These are phyloP conservation scores for Tipula confusa DNA, from an alignment of 2,888 invertebrate genomes.

Conservation along the genomic window DNA sequence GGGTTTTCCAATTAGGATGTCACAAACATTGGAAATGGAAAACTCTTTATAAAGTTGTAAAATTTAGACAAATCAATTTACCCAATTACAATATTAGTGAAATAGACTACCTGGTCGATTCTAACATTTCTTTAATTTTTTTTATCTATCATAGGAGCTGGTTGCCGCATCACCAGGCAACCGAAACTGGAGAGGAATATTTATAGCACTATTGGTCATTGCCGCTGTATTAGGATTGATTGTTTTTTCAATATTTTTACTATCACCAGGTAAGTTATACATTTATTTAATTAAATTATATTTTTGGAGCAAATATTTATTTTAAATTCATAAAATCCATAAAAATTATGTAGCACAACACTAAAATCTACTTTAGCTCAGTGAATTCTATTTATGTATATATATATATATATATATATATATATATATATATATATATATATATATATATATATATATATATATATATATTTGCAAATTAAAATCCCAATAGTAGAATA, in stretches of 20 bases:
- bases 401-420: too few species aligned
- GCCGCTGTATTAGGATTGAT: constrained; percentile 83
- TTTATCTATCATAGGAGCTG: constrained; percentile 63
- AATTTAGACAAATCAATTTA: neutral
- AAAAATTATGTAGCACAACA: neutral
- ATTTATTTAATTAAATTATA: neutral
- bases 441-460: too few species aligned
- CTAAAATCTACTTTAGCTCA: neutral
- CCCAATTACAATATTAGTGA: neutral
- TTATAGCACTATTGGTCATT: constrained; percentile 86
- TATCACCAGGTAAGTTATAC: constrained; percentile 62
- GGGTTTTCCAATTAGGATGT: too few species aligned
- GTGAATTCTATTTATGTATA: neutral
- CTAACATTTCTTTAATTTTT: neutral
- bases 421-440: too few species aligned
- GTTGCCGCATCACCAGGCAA: constrained; percentile 81
- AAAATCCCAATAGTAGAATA: too few species aligned
- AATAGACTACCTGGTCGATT: neutral
- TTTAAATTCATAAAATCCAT: neutral
- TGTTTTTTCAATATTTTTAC: constrained; percentile 83
- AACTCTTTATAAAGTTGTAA: neutral
- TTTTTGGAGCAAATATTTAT: neutral
- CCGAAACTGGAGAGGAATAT: constrained; percentile 92
- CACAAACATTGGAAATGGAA: neutral
- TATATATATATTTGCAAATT: too few species aligned